Evolutionary conservation across 2,113 vertebrate species (phyloP), one percentile per base, ranked within the genome.

Genomic region (Solenodon paradoxus): DNA sequence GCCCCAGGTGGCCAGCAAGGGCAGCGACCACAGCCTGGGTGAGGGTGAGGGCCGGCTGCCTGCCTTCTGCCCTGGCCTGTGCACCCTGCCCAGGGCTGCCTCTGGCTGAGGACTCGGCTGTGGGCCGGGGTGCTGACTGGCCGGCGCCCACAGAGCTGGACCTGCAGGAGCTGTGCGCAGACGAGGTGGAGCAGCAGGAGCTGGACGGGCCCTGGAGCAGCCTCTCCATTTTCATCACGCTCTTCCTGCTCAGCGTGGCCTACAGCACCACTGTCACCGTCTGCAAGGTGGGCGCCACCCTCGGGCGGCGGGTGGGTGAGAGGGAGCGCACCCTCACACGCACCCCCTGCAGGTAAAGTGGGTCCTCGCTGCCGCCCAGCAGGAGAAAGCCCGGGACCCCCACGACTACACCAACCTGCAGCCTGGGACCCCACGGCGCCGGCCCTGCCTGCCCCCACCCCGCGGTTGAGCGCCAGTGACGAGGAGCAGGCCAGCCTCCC

Each of bases 231-330:
- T 98, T 98, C 92, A 35, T 96, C 55, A 2, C 51, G 3, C 97
- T 98, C 47, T 98, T 98, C 83, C 96, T 98, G 83, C 72, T 98
- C 94, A 98, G 97, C 0, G 78, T 97, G 32, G 95, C 95, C 94
- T 98, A 97, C 3, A 38, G 97, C 0, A 93, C 97, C 16, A 16
- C 93, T 0, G 11, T 96, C 79, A 97, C 96, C 8, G 15, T 98
- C 45, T 55, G 90, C 87, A 98, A 96, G 97, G 98, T 97, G 92
- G 92, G 96, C 16, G 17, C 1, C 11, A 11, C 71, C 28, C 32
- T 11, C 3, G 9, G 74, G 26, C 5, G 0, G 0, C 17, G 0
- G 88, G 30, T 11, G 16, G 74, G 22, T 1, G 1, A 0, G 32
- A 28, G n/a, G n/a, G n/a, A n/a, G n/a, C n/a, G n/a, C n/a, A n/a